Conservation (phyloP, 2,888 invertebrate genomes). For the Cepaea hortensis region DNA sequence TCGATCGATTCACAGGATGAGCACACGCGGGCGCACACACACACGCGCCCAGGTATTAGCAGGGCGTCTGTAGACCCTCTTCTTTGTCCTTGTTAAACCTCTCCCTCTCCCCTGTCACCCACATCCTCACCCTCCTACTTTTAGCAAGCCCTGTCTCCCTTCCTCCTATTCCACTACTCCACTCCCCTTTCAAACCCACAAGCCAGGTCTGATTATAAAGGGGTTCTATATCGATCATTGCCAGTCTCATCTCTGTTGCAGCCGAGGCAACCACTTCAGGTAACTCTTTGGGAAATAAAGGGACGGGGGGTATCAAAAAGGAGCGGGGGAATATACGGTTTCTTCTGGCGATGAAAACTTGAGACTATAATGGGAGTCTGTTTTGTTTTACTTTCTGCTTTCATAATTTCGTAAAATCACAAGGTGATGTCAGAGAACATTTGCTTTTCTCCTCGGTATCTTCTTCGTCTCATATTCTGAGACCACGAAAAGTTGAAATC, state of each 20-base stretch:
- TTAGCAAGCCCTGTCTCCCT: not conserved
- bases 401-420: not conserved
- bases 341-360: not conserved
- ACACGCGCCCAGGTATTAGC: not conserved
- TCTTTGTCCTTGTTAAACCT: conserved; percentile 4
- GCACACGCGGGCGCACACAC: not conserved
- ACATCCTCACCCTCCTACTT: conserved; percentile 11
- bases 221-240: not conserved
- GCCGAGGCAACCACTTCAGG: conserved; percentile 14
- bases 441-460: not conserved
- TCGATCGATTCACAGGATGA: conserved; percentile 5
- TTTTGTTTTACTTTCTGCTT: not conserved
- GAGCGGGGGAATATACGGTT: not conserved
- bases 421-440: not conserved
- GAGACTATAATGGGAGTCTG: not conserved
- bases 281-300: conserved; percentile 3
- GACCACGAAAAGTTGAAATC: not conserved
- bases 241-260: not conserved
- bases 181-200: not conserved
- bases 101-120: conserved; percentile 1
- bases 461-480: not conserved
- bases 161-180: not conserved
- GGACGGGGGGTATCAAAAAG: not conserved
- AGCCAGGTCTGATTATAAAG: not conserved
- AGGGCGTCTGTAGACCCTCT: conserved; percentile 9